Evolutionary conservation across 2,888 invertebrate genomes (phyloP).

Genomic region (Pharmacophagus antenor): DNA sequence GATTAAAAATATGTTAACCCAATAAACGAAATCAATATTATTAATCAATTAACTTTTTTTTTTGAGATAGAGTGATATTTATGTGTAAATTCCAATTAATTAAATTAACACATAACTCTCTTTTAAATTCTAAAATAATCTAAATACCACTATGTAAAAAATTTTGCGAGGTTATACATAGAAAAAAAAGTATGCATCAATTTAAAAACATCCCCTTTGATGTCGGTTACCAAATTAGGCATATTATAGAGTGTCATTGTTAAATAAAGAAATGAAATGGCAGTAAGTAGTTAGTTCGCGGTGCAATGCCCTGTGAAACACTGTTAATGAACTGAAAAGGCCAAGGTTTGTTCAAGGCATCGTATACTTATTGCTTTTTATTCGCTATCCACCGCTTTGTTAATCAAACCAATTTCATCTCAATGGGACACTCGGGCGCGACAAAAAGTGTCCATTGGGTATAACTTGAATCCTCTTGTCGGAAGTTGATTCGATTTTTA

Average conservation of each 20-base stretch:
- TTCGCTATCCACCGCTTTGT: constrained; percentile 30
- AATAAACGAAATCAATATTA: no score
- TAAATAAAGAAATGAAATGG: constrained; percentile 23
- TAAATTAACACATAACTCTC: no score
- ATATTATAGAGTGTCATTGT: not conserved
- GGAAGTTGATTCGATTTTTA: constrained; percentile 3
- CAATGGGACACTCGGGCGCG: not conserved
- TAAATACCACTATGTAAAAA: no score
- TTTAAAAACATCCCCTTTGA: no score
- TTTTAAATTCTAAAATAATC: no score
- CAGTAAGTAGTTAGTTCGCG: constrained; percentile 19
- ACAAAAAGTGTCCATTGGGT: not conserved
- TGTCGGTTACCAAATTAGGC: constrained; percentile 1
- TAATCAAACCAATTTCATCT: constrained; percentile 16
- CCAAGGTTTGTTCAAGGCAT: constrained; percentile 39
- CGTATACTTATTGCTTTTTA: constrained; percentile 21
- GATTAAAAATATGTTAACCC: no score
- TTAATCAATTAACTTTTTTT: no score
- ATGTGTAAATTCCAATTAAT: no score
- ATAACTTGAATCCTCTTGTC: not conserved
- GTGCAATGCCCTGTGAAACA: constrained; percentile 35
- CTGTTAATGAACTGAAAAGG: constrained; percentile 44
- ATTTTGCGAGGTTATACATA: no score
- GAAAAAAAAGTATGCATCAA: no score
- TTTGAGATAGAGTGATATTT: no score